Percentiles rank a stretch among this genome's conserved stretches.
Evolutionary conservation across 2,113 vertebrate genomes (phyloP).

Genomic region (Silurus meridionalis): DNA sequence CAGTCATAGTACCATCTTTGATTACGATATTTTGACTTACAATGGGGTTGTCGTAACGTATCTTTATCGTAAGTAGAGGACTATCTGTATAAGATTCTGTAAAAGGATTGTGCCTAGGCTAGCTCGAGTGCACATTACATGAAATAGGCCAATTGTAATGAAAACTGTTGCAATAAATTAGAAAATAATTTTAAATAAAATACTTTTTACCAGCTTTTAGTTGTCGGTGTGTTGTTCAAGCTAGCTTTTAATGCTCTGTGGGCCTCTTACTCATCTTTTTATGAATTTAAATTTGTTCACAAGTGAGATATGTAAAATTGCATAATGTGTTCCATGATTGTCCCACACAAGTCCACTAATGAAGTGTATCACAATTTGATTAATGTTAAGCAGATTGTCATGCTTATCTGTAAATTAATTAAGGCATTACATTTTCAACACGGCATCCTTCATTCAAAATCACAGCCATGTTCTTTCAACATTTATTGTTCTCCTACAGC

Average conservation of each 20-base stretch:
- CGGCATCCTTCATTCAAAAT: not conserved
- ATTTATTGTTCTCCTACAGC: not conserved
- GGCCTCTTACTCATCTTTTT: not conserved
- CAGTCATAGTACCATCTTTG: too few relatives aligned
- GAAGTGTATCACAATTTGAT: slow-evolving; percentile 30
- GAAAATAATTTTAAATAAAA: not conserved
- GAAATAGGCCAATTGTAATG: not conserved
- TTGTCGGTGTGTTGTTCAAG: not conserved
- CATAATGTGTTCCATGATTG: not conserved
- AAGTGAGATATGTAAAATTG: not conserved
- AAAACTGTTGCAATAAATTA: not conserved
- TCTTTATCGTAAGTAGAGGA: too few relatives aligned
- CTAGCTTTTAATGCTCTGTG: too few relatives aligned
- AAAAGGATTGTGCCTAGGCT: not conserved
- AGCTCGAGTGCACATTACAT: not conserved
- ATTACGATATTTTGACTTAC: too few relatives aligned
- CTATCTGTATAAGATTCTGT: too few relatives aligned
- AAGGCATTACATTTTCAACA: slow-evolving; percentile 8
- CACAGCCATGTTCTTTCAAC: not conserved
- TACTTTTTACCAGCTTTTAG: not conserved
- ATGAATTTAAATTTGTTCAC: not conserved
- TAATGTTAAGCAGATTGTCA: slow-evolving; percentile 34
- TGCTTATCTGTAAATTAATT: slow-evolving; percentile 33
- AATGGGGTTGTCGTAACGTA: too few relatives aligned
- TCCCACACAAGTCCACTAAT: slow-evolving; percentile 20